Base-by-base conservation (phyloP, 2,797 vertebrate species). In the Lithobates sylvaticus region DNA sequence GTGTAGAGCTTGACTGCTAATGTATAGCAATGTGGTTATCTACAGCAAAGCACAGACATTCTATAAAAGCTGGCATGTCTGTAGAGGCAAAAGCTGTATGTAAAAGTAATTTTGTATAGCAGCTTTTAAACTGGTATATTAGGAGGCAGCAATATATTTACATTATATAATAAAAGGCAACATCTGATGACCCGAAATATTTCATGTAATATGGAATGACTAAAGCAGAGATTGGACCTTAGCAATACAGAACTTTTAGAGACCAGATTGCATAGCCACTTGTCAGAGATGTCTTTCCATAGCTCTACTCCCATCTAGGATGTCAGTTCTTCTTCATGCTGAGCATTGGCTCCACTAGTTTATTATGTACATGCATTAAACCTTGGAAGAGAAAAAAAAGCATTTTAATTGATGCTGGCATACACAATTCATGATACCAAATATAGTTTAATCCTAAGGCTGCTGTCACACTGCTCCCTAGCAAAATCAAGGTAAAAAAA, bases 321-420 rank as follows among this genome's bases (percentile, higher is more conserved):
- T 91, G 89, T 95, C 93, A 96, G n/a, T 95, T 93, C 89, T 93
- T 93, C 92, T 96, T 96, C 93, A 96, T 96, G 93, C 94, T 96
- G 91, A 90, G 90, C 77, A 96, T 90, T 81, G 94, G 94, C 77
- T 95, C 94, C 94, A 96, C 95, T 91, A 96, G 94, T 90, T 95
- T 94, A 91, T 95, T 96, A 90, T 95, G 93, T 89, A 95, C 95
- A 90, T 94, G 94, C 94, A 95, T 95, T 93, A 95, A 94, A 93
- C 94, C 95, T 96, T 92, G 68, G 76, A 86, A 86, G 86, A 88
- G 88, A 91, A 81, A 72, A 79, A 64, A 32, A 32, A 32, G 32
- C 18, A 61, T 23, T 61, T 6, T 61, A 39, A 23, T 61, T 23
- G 21, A 23, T 61, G 54, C 54, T 23, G 1, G 0, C 10, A 61